phyloP scores from a whole-genome alignment of 2,888 invertebrate species.

The Torymus texanus region DNA sequence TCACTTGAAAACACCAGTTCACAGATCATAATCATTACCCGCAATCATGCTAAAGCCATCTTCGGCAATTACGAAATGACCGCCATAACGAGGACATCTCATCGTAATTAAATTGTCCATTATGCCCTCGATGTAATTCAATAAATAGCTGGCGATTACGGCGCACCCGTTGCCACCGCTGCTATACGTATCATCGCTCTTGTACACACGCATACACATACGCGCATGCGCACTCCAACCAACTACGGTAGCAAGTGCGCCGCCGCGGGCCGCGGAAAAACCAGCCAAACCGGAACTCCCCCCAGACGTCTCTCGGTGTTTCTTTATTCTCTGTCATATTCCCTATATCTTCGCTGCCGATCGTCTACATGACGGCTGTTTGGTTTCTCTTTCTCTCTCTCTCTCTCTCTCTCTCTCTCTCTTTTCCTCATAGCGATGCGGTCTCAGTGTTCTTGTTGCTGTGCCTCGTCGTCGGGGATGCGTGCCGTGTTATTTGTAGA shows the following conservation, averaged over 20 bases:
- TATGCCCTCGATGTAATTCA: conserved; percentile 52
- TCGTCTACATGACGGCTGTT: conserved; percentile 27
- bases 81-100: conserved; percentile 51
- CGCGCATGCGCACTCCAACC: conserved; percentile 2
- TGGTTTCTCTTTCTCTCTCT: too few species aligned
- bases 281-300: conserved; percentile 55
- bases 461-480: background rate
- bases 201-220: too few species aligned
- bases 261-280: conserved; percentile 50
- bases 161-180: conserved; percentile 6
- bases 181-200: conserved; percentile 33
- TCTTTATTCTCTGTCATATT: conserved; percentile 43
- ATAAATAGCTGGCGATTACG: conserved; percentile 55
- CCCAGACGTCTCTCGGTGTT: conserved; percentile 5
- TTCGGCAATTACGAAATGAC: conserved; percentile 49
- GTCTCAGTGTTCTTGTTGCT: conserved; percentile 13
- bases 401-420: background rate
- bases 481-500: background rate
- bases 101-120: conserved; percentile 52
- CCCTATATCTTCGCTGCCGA: conserved; percentile 46
- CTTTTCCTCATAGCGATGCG: too few species aligned
- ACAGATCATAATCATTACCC: too few species aligned
- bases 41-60: too few species aligned
- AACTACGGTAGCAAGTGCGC: conserved; percentile 46
- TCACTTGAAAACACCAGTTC: too few species aligned